phyloP scores from a whole-genome alignment of 2,113 vertebrate genomes.

The Dissostichus mawsoni region DNA sequence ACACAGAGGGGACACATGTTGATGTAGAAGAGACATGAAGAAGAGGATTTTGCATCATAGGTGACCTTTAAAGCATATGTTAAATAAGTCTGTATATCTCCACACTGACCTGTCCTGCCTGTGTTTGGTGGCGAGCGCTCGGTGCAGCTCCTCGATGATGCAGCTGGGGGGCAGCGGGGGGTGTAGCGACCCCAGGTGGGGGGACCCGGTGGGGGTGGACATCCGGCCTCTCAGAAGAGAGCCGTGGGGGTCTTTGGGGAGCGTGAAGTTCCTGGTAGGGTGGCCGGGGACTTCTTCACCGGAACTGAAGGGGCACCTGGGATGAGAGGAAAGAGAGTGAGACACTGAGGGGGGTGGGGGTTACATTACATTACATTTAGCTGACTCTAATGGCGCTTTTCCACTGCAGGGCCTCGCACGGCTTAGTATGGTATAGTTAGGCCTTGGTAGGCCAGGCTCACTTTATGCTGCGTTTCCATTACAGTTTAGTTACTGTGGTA shows the following conservation, averaged over 20 bases:
- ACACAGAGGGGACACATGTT: too few relatives aligned
- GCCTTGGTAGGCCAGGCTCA: too few relatives aligned
- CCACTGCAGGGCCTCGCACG: too few relatives aligned
- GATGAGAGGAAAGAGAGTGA: background rate
- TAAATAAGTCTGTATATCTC: too few relatives aligned
- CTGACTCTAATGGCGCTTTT: too few relatives aligned
- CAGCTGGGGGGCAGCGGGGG: slow-evolving; percentile 93
- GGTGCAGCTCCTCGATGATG: slow-evolving; percentile 96
- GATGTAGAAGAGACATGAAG: too few relatives aligned
- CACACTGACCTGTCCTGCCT: slow-evolving; percentile 90
- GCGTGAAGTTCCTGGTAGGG: slow-evolving; percentile 85
- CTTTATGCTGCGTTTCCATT: too few relatives aligned
- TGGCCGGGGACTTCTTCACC: slow-evolving; percentile 86
- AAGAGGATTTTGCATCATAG: too few relatives aligned
- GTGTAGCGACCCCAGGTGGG: slow-evolving; percentile 89
- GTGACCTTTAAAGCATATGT: too few relatives aligned
- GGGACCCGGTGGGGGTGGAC: slow-evolving; percentile 91
- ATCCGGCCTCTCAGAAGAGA: slow-evolving; percentile 86
- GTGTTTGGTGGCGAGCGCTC: slow-evolving; percentile 94
- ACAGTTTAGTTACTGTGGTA: too few relatives aligned
- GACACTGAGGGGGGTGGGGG: background rate
- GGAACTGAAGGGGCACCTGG: slow-evolving; percentile 78
- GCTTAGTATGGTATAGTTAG: too few relatives aligned
- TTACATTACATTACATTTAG: too few relatives aligned
- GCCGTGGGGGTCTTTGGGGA: slow-evolving; percentile 85